phyloP scores from a whole-genome alignment of 1,140 invertebrate genomes.

The Nephotettix cincticeps region DNA sequence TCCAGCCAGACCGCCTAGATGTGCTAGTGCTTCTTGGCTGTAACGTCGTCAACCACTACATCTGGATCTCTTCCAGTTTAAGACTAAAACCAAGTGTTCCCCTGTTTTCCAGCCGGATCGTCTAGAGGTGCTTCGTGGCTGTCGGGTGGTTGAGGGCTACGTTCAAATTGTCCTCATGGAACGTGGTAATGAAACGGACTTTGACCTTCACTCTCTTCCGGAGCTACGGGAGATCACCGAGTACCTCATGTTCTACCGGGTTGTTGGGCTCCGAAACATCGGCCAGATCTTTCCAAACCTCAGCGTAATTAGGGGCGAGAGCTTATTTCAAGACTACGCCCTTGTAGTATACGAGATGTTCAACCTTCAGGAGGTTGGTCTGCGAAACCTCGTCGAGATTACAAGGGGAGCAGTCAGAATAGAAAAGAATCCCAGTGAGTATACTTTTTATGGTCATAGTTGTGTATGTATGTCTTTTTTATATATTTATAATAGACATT shows the following conservation, averaged over 20 bases:
- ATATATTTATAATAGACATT: no score
- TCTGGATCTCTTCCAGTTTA: no score
- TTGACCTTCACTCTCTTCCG: constrained; percentile 62
- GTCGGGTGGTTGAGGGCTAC: constrained; percentile 84
- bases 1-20: no score
- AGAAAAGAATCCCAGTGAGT: constrained; percentile 69
- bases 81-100: no score
- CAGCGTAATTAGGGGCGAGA: constrained; percentile 83
- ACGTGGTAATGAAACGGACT: constrained; percentile 46
- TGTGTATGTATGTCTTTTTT: no score
- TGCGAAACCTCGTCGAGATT: constrained; percentile 77
- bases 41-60: no score
- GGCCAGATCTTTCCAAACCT: constrained; percentile 90
- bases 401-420: constrained; percentile 81
- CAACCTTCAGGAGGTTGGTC: constrained; percentile 72
- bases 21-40: no score
- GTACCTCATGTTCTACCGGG: constrained; percentile 68
- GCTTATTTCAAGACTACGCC: constrained; percentile 80
- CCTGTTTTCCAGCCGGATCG: not conserved
- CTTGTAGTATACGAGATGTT: constrained; percentile 77
- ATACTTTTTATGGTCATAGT: no score
- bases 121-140: constrained; percentile 70
- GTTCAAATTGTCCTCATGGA: constrained; percentile 78
- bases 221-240: constrained; percentile 64
- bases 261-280: constrained; percentile 72